Base-by-base conservation (phyloP, 2,113 vertebrate genomes). In the Trichomycterus rosablanca region DNA sequence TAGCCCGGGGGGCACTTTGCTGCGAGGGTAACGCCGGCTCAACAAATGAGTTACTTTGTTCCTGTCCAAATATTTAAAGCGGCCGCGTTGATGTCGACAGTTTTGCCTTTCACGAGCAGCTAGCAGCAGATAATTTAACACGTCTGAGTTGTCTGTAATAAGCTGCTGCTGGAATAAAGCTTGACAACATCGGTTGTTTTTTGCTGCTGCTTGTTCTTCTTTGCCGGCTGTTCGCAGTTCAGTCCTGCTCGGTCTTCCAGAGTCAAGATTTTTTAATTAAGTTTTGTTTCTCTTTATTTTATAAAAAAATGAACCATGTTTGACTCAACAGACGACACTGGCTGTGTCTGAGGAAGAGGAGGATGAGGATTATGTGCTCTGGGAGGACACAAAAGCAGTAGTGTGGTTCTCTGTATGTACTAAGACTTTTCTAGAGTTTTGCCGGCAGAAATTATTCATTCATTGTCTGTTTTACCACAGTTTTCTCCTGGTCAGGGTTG, bases 31-130 rank as follows among this genome's bases (percentile, higher is more conserved):
- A 28, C 12, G 50, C 8, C 48, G 23, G 26, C 37, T 22, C 16
- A 2, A 34, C 9, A 15, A 44, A 34, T 3, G 26, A 14, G 5
- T 10, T 22, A 10, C 40, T 18, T 12, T 22, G 39, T 20, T 15
- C 26, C 18, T 51, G 46, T 43, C 24, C 59, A 42, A 43, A 52
- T 52, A 30, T 52, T 52, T 30, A 40, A 51, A 20, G 14, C 16
- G 15, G 16, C 18, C 24, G 3, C 23, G 8, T 44, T 34, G 49
- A 63, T 16, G 34, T 9, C 4, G 57, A 24, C 14, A 2, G 16
- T 22, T 20, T 26, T 45, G 11, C 20, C n/a, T 24, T 39, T 39
- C 34, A 26, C 5, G 14, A 26, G 18, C 42, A 44, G 40, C 11
- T 2, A 22, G 35, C 14, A 20, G 19, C 34, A 16, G 2, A 52